Conservation (phyloP, 1,140 invertebrate species). For the Eubasilissa regina region DNA sequence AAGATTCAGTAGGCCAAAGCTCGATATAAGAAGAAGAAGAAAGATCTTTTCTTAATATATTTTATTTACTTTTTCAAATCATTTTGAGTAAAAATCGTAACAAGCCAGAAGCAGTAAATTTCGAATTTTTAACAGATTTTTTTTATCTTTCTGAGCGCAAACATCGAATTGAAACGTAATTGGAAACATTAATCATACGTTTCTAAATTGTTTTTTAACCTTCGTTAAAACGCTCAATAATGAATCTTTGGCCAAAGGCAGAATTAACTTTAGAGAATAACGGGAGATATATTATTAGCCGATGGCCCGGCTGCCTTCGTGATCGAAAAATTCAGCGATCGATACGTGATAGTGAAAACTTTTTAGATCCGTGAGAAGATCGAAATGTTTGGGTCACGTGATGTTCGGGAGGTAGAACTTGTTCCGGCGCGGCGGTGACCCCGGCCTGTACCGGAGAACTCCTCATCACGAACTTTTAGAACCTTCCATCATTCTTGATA, state of each 20-base stretch:
- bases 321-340: conserved; percentile 4
- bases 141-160: no score
- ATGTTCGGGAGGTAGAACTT: not conserved
- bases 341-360: conserved; percentile 31
- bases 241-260: not conserved
- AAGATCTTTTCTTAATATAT: no score
- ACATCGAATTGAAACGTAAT: no score
- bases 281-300: not conserved
- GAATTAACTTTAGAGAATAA: not conserved
- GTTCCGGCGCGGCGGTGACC: not conserved
- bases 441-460: not conserved
- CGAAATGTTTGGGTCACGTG: conserved; percentile 6
- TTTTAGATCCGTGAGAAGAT: conserved; percentile 23
- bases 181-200: no score
- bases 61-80: no score
- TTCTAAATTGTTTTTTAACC: not conserved
- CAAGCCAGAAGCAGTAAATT: no score
- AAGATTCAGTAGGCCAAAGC: no score
- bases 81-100: no score
- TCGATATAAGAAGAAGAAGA: no score
- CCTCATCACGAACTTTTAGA: not conserved
- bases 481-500: conserved; percentile 12
- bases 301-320: not conserved
- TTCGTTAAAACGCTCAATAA: not conserved
- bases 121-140: no score